Base-by-base conservation (phyloP, 2,888 invertebrate species). In the Biston stratarius region DNA sequence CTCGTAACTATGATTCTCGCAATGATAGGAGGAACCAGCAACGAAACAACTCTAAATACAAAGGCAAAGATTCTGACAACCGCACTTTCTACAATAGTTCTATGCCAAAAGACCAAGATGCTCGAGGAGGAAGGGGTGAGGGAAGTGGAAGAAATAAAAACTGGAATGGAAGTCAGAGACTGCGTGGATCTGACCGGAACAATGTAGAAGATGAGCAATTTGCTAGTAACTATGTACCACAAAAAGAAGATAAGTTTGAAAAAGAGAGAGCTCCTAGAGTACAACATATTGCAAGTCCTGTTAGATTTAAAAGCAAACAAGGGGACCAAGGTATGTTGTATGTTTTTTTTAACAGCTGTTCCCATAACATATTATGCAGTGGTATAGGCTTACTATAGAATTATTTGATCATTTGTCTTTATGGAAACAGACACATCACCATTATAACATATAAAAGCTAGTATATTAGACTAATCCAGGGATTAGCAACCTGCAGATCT, bases 81-180 rank as follows among this genome's bases (percentile, higher is more conserved):
- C 83, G 89, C 14, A 92, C 90, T 45, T 93, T 90, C 71, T 92
- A 93, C 67, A 93, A 92, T 74, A 93, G 91, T 75, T 77, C 86
- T 52, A 86, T 88, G 53, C 84, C 79, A 75, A 91, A 90, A 75
- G 83, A 84, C 62, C 89, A 91, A 64, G 92, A 92, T 77, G 82
- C 84, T 0, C 86, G 89, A 59, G 85, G 83, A 72, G 86, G 86
- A 0, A 85, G 85, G 68, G 85, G 84, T 6, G 73, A 73, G 12
- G 63, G 60, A 9, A 65, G 51, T 59, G 48, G 64, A 8, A 53
- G 65, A 38, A 57, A 82, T 14, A 84, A 83, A 53, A 90, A 86
- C 73, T 90, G 89, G 86, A 79, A 74, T 0, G 92, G 93, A 0
- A 90, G 87, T 66, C 91, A 90, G 61, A 75, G 93, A 9, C 60